phyloP scores from a whole-genome alignment of 2,113 vertebrate species.

The Stegastes partitus region DNA sequence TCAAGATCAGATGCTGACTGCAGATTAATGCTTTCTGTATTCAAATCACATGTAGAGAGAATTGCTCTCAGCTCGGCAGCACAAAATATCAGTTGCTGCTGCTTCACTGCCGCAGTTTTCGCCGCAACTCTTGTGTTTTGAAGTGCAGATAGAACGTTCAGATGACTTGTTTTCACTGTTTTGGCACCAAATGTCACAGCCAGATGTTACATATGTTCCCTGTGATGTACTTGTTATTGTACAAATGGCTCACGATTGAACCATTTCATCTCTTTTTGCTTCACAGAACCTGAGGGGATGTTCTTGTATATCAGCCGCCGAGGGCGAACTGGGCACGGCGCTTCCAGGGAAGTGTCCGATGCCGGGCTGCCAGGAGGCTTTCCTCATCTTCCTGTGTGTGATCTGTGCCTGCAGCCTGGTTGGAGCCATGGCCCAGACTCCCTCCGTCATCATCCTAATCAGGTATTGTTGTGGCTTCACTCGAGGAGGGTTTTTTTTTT shows the following conservation, averaged over 20 bases:
- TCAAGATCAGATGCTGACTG: conserved; percentile 33
- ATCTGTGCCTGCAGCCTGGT: conserved; percentile 98
- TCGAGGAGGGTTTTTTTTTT: neutral
- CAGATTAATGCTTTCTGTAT: conserved; percentile 41
- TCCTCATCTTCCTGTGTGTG: conserved; percentile 96
- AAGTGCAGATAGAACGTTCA: neutral
- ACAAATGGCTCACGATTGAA: neutral
- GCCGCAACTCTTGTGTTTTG: neutral
- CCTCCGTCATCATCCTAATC: conserved; percentile 98
- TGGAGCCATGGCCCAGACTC: conserved; percentile 97
- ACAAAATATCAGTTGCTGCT: conserved; percentile 16
- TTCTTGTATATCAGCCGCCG: conserved; percentile 84
- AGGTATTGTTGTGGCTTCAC: conserved; percentile 80
- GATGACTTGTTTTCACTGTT: neutral
- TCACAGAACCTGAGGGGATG: conserved; percentile 94
- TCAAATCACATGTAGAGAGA: conserved; percentile 46
- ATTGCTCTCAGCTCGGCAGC: conserved; percentile 25
- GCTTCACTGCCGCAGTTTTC: neutral
- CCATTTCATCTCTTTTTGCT: conserved; percentile 25
- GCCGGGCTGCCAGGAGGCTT: conserved; percentile 93
- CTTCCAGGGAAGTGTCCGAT: conserved; percentile 94
- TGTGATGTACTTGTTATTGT: neutral
- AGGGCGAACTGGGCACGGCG: conserved; percentile 84
- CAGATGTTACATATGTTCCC: neutral
- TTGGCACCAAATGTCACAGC: neutral